Conservation (phyloP, 1,140 invertebrate genomes). For the Antheraea mylitta region DNA sequence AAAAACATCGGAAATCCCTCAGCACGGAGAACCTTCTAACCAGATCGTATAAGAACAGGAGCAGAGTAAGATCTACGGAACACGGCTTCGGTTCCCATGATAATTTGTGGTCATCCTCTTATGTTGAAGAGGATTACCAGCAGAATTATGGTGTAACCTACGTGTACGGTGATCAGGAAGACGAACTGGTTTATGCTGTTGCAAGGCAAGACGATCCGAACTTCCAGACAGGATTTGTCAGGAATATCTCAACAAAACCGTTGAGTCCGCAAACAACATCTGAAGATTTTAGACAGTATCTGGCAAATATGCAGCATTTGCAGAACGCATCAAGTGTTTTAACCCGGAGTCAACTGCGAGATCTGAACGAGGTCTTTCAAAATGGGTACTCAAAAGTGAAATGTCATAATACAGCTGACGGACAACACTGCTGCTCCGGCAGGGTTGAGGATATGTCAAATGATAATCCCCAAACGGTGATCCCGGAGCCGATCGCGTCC, state of each 20-base stretch:
- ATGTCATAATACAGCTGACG: slow-evolving; percentile 49
- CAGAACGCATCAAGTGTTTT: slow-evolving; percentile 83
- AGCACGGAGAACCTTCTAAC: slow-evolving; percentile 80
- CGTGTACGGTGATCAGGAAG: slow-evolving; percentile 71
- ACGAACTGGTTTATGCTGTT: slow-evolving; percentile 74
- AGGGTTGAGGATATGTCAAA: slow-evolving; percentile 46
- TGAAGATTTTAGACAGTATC: slow-evolving; percentile 83
- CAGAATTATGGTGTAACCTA: slow-evolving; percentile 63
- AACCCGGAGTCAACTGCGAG: slow-evolving; percentile 75
- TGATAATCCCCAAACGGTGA: slow-evolving; percentile 69
- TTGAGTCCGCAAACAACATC: slow-evolving; percentile 80
- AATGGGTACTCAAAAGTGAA: slow-evolving; percentile 72
- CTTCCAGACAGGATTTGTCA: slow-evolving; percentile 59
- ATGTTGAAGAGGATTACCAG: slow-evolving; percentile 51
- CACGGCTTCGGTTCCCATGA: slow-evolving; percentile 74
- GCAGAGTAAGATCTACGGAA: slow-evolving; percentile 45
- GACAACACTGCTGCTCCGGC: slow-evolving; percentile 56
- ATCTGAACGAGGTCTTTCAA: slow-evolving; percentile 80
- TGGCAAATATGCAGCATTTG: slow-evolving; percentile 84
- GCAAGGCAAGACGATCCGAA: slow-evolving; percentile 64
- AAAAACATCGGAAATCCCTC: slow-evolving; percentile 77
- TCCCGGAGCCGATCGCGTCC: slow-evolving; percentile 55
- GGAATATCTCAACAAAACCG: slow-evolving; percentile 82
- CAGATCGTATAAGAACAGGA: slow-evolving; percentile 69
- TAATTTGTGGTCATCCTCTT: slow-evolving; percentile 70